Percentiles rank a stretch among this genome's conserved stretches.
Evolutionary conservation across 2,797 vertebrate species (phyloP).

Genomic region (Harpagifer antarcticus): DNA sequence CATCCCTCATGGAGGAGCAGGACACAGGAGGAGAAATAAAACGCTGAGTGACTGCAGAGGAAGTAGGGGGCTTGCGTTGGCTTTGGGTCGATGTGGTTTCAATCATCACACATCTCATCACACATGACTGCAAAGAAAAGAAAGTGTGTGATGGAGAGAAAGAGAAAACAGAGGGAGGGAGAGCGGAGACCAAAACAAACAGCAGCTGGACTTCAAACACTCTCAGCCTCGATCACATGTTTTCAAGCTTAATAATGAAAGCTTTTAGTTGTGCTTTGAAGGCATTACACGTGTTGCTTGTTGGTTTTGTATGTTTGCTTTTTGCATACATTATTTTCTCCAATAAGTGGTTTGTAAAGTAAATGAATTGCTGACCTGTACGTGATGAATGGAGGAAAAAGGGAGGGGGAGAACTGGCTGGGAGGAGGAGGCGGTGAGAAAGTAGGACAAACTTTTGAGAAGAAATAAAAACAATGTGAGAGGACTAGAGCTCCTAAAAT

Average conservation of each 20-base stretch:
- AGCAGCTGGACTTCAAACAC: slow-evolving; percentile 45
- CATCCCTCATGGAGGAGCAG: neutral
- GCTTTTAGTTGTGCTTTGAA: slow-evolving; percentile 39
- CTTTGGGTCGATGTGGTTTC: slow-evolving; percentile 81
- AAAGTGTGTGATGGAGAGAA: slow-evolving; percentile 64
- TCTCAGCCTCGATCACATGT: slow-evolving; percentile 22
- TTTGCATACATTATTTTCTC: slow-evolving; percentile 25
- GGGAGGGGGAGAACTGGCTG: slow-evolving; percentile 31
- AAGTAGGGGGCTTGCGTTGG: slow-evolving; percentile 66
- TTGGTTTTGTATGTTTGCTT: slow-evolving; percentile 33
- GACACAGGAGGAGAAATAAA: slow-evolving; percentile 43
- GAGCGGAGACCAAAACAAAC: slow-evolving; percentile 60
- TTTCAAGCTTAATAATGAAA: slow-evolving; percentile 52
- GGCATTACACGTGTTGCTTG: slow-evolving; percentile 18
- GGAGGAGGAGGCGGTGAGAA: slow-evolving; percentile 45
- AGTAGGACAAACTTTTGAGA: slow-evolving; percentile 56
- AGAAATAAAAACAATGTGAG: slow-evolving; percentile 72
- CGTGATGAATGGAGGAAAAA: slow-evolving; percentile 9
- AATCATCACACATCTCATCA: slow-evolving; percentile 71
- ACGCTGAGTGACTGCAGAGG: slow-evolving; percentile 56
- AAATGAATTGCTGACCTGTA: slow-evolving; percentile 30
- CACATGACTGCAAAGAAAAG: slow-evolving; percentile 75
- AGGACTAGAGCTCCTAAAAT: slow-evolving; percentile 64
- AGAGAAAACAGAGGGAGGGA: slow-evolving; percentile 58
- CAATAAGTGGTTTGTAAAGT: slow-evolving; percentile 38